Conservation (phyloP, 2,113 vertebrate species). For the Noctilio leporinus region DNA sequence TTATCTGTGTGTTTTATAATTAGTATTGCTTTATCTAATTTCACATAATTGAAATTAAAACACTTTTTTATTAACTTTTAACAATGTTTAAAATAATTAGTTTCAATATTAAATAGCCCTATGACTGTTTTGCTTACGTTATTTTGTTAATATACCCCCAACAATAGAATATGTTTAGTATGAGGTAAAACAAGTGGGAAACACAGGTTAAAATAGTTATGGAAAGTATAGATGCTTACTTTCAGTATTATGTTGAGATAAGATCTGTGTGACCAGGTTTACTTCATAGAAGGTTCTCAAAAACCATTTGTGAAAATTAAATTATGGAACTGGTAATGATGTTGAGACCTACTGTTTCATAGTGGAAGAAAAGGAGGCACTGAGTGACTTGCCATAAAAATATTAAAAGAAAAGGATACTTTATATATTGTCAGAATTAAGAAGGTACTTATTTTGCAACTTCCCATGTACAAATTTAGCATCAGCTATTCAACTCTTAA, state of each 20-base stretch:
- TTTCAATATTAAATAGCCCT: not conserved
- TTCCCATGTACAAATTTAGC: not conserved
- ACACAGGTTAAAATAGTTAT: not conserved
- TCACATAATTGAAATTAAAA: not conserved
- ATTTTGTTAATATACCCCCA: not conserved
- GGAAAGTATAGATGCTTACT: not conserved
- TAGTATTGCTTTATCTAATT: not conserved
- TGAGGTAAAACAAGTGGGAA: not conserved
- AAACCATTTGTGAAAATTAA: not conserved
- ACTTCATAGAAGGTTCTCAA: conserved; percentile 5
- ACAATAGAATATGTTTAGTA: not conserved
- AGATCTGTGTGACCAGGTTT: not conserved
- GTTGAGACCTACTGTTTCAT: not conserved
- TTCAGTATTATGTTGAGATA: not conserved
- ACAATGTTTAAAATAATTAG: not conserved
- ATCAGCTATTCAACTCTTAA: not conserved
- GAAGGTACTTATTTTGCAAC: not conserved
- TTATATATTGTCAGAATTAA: not conserved
- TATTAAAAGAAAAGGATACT: not conserved
- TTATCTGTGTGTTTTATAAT: not conserved
- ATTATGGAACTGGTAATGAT: not conserved
- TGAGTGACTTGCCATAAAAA: not conserved
- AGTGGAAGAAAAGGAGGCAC: not conserved
- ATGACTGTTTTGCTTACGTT: not conserved
- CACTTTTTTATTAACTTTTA: not conserved